Percentiles rank a stretch among this genome's conserved stretches.
phyloP scores from a whole-genome alignment of 2,113 vertebrate species.

The Mungos mungo region DNA sequence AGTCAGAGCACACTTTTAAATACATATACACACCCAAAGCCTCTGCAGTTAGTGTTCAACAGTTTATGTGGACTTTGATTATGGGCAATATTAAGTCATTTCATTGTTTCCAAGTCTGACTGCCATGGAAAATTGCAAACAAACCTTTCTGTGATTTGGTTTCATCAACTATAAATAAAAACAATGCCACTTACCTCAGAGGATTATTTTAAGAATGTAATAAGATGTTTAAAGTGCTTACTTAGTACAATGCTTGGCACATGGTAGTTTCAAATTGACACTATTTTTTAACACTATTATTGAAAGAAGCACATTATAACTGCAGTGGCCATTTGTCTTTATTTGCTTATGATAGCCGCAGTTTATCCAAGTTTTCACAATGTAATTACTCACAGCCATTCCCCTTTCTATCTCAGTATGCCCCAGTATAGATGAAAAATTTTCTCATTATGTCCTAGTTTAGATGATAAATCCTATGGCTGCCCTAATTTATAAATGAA shows the following conservation, averaged over 20 bases:
- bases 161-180: slow-evolving; percentile 23
- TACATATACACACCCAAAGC: background rate
- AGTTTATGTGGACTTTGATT: background rate
- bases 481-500: slow-evolving; percentile 16
- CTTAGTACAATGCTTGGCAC: background rate
- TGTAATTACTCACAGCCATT: background rate
- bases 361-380: background rate
- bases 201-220: background rate
- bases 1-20: background rate
- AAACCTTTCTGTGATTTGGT: background rate
- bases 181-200: slow-evolving; percentile 13
- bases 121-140: background rate
- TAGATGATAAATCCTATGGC: background rate
- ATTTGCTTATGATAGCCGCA: background rate
- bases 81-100: background rate
- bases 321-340: background rate
- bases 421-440: background rate
- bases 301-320: background rate
- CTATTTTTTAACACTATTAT: background rate
- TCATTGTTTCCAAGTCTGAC: background rate
- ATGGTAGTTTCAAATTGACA: background rate
- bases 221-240: background rate
- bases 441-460: background rate
- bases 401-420: background rate
- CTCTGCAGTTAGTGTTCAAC: background rate